A percentile compares a stretch with the other conserved stretches of the same genome.
These are phyloP conservation scores for Cephus pulcher DNA, from an alignment of 2,888 invertebrate genomes.

Conservation along the genomic window DNA sequence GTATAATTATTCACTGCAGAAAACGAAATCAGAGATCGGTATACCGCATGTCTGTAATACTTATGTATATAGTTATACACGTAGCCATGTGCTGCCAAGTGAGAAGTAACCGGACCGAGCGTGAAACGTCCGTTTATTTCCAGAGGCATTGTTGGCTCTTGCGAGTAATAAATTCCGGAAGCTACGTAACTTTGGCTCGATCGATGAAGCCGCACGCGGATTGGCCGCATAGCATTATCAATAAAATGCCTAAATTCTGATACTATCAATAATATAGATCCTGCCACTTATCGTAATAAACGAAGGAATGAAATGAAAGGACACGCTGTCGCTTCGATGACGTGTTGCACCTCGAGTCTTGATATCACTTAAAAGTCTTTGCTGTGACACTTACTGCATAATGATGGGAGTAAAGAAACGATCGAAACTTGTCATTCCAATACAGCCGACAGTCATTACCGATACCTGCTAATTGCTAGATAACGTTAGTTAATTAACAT, in stretches of 20 bases:
- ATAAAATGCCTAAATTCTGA: not conserved
- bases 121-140: not conserved
- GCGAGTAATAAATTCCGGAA: not conserved
- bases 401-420: not conserved
- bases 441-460: slow-evolving; percentile 30
- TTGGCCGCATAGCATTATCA: not conserved
- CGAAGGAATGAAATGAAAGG: not conserved
- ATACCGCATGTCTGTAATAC: not conserved
- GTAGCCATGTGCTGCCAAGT: not conserved
- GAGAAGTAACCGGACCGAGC: not conserved
- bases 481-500: slow-evolving; percentile 18
- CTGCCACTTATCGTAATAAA: not conserved
- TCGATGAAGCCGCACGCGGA: not conserved
- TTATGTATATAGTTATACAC: not conserved
- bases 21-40: not conserved
- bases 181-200: not conserved
- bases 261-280: not conserved
- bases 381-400: not conserved
- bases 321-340: not conserved
- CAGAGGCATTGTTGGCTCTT: not conserved
- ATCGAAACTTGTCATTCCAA: not conserved
- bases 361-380: not conserved
- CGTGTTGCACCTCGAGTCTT: not conserved
- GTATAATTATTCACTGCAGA: not conserved
- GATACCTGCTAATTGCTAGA: slow-evolving; percentile 41